Evolutionary conservation across 2,888 invertebrate species (phyloP), one percentile per base, ranked within the genome.

Genomic region (Quadriops clusia): DNA sequence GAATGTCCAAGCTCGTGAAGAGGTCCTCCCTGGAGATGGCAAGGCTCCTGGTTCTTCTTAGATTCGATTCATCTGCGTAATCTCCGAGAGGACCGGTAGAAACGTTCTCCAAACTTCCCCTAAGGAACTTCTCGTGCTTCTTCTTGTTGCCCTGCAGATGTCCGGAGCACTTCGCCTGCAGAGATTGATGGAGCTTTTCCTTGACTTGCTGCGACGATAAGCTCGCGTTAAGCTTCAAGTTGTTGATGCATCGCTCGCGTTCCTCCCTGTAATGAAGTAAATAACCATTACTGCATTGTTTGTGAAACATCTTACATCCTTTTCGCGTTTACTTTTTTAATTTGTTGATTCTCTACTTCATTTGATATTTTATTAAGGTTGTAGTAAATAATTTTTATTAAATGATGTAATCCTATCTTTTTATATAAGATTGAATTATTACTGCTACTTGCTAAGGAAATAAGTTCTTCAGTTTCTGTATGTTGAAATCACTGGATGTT

Each of bases 21-120:
- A 79, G 73, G 60, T 82, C 79, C 56, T 83, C 83, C 53, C 80
- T 70, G 54, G 81, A 78, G 37, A 79, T 77, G 39, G 81, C 81
- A 51, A 82, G 70, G 50, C 80, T 80, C 48, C 77, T 67, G 49
- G 79, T 79, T 37, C 72, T 60, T 21, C 79, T 66, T 49, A 80
- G 63, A 12, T 63, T 53, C 37, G 47, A 46, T 31, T 46, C 46
- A 21, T 33, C 30, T 5, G 32, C 22, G 20, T 36, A 31, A 12
- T 25, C 31, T 11, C 53, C 54, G 40, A 51, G 48, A 12, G 53
- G 55, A 33, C 53, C 43, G 31, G 42, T 50, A 23, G 58, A 59
- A 10, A 61, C 51, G 49, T 60, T 56, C 37, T 60, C 59, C 26
- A 60, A 45, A 41, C 60, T 60, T 16, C 51, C 50, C 28, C 44